Evolutionary conservation across 2,113 vertebrate species (phyloP), one percentile per base, ranked within the genome.

Genomic region (Crypturellus undulatus): DNA sequence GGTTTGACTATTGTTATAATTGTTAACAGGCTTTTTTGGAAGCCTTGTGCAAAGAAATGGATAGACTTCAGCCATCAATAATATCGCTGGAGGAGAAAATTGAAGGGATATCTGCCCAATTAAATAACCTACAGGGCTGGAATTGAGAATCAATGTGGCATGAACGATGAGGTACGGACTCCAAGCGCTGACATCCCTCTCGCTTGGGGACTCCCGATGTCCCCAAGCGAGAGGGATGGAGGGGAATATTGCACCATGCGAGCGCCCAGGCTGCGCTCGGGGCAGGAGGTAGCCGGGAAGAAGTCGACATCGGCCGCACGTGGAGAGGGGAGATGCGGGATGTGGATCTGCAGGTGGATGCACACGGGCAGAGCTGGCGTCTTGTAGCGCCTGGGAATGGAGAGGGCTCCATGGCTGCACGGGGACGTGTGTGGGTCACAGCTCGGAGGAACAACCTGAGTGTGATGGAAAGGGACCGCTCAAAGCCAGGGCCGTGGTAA

Each of bases 51-150:
- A 40, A 91, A 89, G 92, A 79, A 94, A 78, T 67, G 47, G 90
- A 71, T 81, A 88, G 72, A 77, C 92, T 59, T 93, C 87, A 63
- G 76, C 93, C 94, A 93, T 95, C 96, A 87, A 93, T 96, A 97
- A 95, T 87, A 90, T 71, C 40, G 36, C 95, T 97, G 95, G 92
- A 86, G 93, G 90, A 91, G 95, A 97, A 96, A 97, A 96, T 96
- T 96, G 96, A 88, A 95, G 93, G 94, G 95, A 96, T 95, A 96
- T 94, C 93, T 97, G 88, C 92, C 95, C 96, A 96, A 94, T 97
- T 96, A 97, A 96, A 94, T 88, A 78, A 94, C 69, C 94, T 80
- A 4, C 79, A 45, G 93, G 93, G 93, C 93, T 88, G 90, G 92
- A 65, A 97, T 96, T 84, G 96, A 90, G 94, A 96, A 95, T 94